A percentile compares a stretch with the other conserved stretches of the same genome.
Conservation (phyloP, 2,888 invertebrate genomes). For the Microctonus hyperodae region DNA sequence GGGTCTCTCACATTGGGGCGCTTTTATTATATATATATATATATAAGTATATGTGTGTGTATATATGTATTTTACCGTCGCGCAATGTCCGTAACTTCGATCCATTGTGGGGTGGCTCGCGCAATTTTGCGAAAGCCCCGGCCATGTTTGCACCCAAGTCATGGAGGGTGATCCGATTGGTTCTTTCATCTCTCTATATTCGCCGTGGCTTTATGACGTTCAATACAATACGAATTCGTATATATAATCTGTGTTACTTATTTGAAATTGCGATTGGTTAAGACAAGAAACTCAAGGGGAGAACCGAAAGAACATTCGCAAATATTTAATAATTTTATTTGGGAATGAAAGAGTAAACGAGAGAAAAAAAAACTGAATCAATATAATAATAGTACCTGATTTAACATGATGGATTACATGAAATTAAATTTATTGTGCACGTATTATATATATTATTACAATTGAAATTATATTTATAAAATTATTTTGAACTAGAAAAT, state of each 20-base stretch:
- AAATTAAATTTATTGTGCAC: background rate
- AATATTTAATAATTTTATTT: constrained; percentile 19
- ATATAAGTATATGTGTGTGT: no score
- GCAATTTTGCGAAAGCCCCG: constrained; percentile 31
- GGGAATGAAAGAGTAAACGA: background rate
- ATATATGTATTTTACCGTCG: constrained; percentile 20
- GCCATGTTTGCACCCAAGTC: constrained; percentile 23
- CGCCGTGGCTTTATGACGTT: constrained; percentile 23
- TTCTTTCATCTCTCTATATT: constrained; percentile 19
- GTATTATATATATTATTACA: background rate
- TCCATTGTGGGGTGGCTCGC: constrained; percentile 34
- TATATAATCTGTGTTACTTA: no score
- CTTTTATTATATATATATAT: no score
- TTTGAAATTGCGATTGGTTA: background rate
- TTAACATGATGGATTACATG: background rate
- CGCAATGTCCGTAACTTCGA: constrained; percentile 35
- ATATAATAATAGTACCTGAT: background rate
- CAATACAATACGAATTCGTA: background rate
- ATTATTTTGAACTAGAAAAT: background rate
- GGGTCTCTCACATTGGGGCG: no score
- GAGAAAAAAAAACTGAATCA: background rate
- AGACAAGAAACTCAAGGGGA: background rate
- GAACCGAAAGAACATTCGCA: constrained; percentile 8
- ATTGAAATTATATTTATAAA: background rate
- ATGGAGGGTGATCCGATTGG: constrained; percentile 23